Base-by-base conservation (phyloP, 2,113 vertebrate species). In the Anolis sagrei region DNA sequence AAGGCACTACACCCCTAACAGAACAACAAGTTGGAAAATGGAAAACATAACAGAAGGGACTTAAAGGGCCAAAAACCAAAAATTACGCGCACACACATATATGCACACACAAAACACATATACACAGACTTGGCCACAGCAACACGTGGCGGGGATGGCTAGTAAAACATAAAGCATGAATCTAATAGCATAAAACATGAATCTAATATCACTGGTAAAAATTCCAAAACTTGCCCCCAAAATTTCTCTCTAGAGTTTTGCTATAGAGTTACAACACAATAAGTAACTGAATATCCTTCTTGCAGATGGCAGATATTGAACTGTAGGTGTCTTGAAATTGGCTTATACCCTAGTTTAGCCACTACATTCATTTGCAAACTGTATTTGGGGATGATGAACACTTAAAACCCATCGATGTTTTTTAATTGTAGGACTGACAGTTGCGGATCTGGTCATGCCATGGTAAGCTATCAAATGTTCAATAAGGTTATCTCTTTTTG, bases 391-490 rank as follows among this genome's bases (percentile, higher is more conserved):
- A 54, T 25, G 32, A 70, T 54, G n/a, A 69, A 27, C n/a, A 73
- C 27, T 77, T 83, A 68, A 49, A 84, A 51, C 25, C n/a, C 14
- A 7, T 73, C 25, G 39, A 36, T 86, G 54, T 82, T 13, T 75
- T 54, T 89, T 85, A 61, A 64, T 86, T 92, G 44, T 51, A 97
- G 97, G 97, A 90, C 93, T 97, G 61, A 97, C 96, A n/a, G 93
- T 97, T 76, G 97, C 95, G 75, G 97, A 97, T 94, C 93, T 97
- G 62, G 96, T 97, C 89, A 97, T 97, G 97, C 96, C 97, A 32
- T 98, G 97, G 97, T 97, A 94, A 94, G 95, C 23, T 54, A 34
- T 5, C 18, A 66, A 58, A 58, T 16, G 14, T 58, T 58, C 54
- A 58, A 14, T 58, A 58, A 58, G 13, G 16, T 16, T 14, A 16